These are phyloP conservation scores for Troides helena DNA, from an alignment of 2,888 invertebrate genomes.

Conservation along the genomic window DNA sequence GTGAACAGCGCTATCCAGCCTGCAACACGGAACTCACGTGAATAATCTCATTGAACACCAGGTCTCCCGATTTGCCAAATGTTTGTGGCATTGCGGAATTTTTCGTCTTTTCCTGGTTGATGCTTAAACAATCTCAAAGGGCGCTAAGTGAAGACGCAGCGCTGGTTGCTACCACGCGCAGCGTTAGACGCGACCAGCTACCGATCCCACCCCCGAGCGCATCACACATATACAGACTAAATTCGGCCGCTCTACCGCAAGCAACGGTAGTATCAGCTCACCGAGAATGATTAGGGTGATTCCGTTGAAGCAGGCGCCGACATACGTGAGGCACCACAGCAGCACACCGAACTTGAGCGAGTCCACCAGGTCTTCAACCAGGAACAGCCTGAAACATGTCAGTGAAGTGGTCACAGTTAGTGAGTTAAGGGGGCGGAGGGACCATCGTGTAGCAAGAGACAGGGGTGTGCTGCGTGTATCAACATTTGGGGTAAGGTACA, in stretches of 20 bases:
- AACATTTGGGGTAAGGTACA: too few species aligned
- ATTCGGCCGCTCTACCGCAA: too few species aligned
- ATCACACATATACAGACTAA: not conserved
- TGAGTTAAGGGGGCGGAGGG: too few species aligned
- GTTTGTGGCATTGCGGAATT: too few species aligned
- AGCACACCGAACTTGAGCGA: constrained; percentile 96
- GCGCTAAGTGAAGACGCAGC: not conserved
- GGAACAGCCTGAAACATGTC: constrained; percentile 85
- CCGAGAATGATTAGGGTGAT: constrained; percentile 98
- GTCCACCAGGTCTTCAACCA: constrained; percentile 98
- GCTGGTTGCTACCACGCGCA: not conserved
- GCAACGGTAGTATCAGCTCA: constrained; percentile 58
- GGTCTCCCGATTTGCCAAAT: too few species aligned
- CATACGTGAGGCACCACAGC: constrained; percentile 97
- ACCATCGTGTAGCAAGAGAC: too few species aligned
- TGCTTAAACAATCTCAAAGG: too few species aligned
- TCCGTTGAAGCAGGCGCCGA: constrained; percentile 99
- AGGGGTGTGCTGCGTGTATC: too few species aligned
- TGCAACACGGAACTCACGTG: constrained; percentile 57
- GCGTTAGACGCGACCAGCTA: not conserved
- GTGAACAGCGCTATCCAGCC: constrained; percentile 96
- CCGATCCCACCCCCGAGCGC: not conserved
- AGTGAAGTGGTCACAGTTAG: not conserved
- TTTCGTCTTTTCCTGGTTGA: too few species aligned
- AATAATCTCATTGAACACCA: too few species aligned